phyloP scores from a whole-genome alignment of 1,140 invertebrate genomes.

The Uloborus diversus region DNA sequence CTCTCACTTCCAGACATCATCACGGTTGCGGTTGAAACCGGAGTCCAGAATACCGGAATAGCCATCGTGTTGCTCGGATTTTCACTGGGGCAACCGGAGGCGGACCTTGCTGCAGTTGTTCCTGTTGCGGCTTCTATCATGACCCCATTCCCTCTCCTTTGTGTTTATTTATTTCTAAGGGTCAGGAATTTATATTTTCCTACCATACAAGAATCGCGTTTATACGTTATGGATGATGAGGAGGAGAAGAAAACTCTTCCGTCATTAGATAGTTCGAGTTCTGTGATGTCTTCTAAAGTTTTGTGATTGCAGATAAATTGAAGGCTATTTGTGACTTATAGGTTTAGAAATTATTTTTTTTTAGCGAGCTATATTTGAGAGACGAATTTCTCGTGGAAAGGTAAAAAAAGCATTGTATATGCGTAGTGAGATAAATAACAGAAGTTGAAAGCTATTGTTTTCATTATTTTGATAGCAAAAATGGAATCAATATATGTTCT shows the following conservation, averaged over 20 bases:
- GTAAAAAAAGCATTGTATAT: too few relatives aligned
- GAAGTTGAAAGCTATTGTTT: too few relatives aligned
- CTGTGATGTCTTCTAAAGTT: conserved; percentile 6
- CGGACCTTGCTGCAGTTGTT: conserved; percentile 68
- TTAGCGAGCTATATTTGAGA: too few relatives aligned
- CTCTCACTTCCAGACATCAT: conserved; percentile 76
- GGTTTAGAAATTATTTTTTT: too few relatives aligned
- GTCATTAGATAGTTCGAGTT: conserved; percentile 16
- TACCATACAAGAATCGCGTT: not conserved
- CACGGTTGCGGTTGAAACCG: conserved; percentile 92
- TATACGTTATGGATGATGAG: conserved; percentile 46
- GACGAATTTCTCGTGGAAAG: too few relatives aligned
- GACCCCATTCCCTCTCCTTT: conserved; percentile 84
- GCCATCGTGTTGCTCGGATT: conserved; percentile 80
- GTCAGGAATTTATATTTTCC: conserved; percentile 11
- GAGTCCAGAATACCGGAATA: conserved; percentile 94
- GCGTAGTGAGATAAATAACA: too few relatives aligned
- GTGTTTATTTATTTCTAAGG: conserved; percentile 51
- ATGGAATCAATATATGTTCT: too few relatives aligned
- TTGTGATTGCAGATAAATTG: too few relatives aligned
- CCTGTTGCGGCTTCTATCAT: conserved; percentile 91
- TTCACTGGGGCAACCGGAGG: conserved; percentile 66
- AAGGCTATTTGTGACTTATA: too few relatives aligned
- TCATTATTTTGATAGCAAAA: too few relatives aligned
- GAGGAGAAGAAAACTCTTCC: conserved; percentile 35